These are phyloP conservation scores for Eriocheir sinensis DNA, from an alignment of 1,140 invertebrate genomes.

Conservation along the genomic window DNA sequence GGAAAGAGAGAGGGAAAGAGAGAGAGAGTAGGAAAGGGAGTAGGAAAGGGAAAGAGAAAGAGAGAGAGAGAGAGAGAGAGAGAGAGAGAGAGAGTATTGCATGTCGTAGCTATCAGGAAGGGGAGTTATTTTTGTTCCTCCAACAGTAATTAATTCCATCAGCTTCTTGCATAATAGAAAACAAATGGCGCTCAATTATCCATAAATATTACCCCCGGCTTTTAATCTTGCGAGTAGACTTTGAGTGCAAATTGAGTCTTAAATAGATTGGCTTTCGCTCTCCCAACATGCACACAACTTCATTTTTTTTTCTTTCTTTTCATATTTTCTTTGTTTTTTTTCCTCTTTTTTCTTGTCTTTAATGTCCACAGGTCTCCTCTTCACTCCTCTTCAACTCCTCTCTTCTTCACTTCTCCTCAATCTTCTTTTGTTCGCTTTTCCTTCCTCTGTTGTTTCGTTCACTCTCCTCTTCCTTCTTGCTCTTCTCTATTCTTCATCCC, in stretches of 20 bases:
- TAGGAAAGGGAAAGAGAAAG: no score
- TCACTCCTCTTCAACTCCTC: background rate
- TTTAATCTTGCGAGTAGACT: background rate
- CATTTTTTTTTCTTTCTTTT: background rate
- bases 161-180: background rate
- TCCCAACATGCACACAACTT: no score
- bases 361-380: no score
- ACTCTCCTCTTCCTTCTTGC: no score
- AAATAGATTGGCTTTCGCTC: background rate
- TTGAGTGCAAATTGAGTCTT: background rate
- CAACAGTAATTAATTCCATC: background rate
- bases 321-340: background rate
- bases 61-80: no score
- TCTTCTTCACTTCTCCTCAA: background rate
- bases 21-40: no score
- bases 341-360: no score
- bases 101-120: no score
- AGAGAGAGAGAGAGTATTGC: no score
- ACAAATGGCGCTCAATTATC: background rate
- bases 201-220: background rate
- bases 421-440: background rate
- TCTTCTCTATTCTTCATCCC: no score
- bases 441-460: background rate
- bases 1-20: no score
- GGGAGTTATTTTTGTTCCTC: background rate